Evolutionary conservation across 2,888 invertebrate species (phyloP).

Genomic region (Pantelozetes paolii): DNA sequence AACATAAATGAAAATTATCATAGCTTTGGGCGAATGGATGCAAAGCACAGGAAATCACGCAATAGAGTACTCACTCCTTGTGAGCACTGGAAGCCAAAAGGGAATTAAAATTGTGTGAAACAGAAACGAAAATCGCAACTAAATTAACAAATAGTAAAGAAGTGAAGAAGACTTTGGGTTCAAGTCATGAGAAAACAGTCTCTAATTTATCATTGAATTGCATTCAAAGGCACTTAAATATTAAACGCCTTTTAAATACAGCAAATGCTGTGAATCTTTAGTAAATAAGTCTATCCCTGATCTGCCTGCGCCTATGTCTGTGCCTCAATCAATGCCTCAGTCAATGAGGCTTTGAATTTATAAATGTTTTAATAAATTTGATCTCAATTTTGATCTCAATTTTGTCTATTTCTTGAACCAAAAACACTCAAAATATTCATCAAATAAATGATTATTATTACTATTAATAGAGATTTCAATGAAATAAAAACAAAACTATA

Average conservation of each 20-base stretch:
- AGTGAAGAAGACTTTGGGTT: background rate
- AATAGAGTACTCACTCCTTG: no score
- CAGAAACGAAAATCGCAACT: background rate
- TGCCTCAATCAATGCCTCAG: background rate
- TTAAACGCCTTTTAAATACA: background rate
- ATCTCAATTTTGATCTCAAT: background rate
- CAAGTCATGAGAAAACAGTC: background rate
- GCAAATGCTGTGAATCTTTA: background rate
- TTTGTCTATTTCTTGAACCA: no score
- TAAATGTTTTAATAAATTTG: slow-evolving; percentile 25
- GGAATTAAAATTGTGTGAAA: slow-evolving; percentile 16
- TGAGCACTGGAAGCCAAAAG: slow-evolving; percentile 5
- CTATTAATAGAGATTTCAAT: no score
- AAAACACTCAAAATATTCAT: no score
- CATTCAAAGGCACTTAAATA: slow-evolving; percentile 12
- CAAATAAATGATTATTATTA: no score
- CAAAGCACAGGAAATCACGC: slow-evolving; percentile 30
- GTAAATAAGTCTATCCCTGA: background rate
- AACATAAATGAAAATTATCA: slow-evolving; percentile 24
- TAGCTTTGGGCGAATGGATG: slow-evolving; percentile 23
- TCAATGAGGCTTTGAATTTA: slow-evolving; percentile 16
- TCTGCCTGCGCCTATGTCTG: background rate
- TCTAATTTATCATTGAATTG: background rate
- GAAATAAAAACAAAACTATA: background rate
- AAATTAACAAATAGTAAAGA: slow-evolving; percentile 18